Evolutionary conservation across 2,888 invertebrate genomes (phyloP).

Genomic region (Aphrophora alni): DNA sequence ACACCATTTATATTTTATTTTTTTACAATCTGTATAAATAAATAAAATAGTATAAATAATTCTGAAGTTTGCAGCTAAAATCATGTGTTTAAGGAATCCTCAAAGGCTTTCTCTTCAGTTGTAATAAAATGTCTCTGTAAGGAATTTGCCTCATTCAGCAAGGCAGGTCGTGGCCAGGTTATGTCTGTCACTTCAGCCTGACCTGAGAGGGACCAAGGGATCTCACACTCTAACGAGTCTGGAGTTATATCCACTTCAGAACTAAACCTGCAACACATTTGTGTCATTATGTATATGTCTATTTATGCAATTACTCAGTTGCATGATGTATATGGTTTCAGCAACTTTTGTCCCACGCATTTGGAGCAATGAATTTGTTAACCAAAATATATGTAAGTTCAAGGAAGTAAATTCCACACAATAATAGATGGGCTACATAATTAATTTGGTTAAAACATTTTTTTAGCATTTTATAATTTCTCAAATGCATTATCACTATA

Average conservation of each 20-base stretch:
- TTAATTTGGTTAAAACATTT: too few species aligned
- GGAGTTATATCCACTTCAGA: constrained; percentile 48
- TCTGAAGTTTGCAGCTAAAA: not conserved
- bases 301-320: too few species aligned
- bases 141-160: constrained; percentile 12
- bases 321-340: too few species aligned
- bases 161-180: not conserved
- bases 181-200: not conserved
- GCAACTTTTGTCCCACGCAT: too few species aligned
- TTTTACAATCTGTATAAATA: not conserved
- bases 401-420: too few species aligned
- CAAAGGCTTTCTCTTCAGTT: constrained; percentile 19
- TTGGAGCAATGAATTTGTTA: too few species aligned
- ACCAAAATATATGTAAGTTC: too few species aligned
- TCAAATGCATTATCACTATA: too few species aligned
- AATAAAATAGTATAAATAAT: not conserved
- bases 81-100: constrained; percentile 27
- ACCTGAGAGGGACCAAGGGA: constrained; percentile 43
- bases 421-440: too few species aligned
- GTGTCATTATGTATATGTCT: not conserved
- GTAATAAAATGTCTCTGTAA: constrained; percentile 16
- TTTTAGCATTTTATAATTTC: too few species aligned
- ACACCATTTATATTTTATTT: not conserved
- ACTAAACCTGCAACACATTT: constrained; percentile 3
- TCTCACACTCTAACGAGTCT: constrained; percentile 50